Evolutionary conservation across 2,888 invertebrate species (phyloP), one percentile per base, ranked within the genome.

Genomic region (Arenicola marina): DNA sequence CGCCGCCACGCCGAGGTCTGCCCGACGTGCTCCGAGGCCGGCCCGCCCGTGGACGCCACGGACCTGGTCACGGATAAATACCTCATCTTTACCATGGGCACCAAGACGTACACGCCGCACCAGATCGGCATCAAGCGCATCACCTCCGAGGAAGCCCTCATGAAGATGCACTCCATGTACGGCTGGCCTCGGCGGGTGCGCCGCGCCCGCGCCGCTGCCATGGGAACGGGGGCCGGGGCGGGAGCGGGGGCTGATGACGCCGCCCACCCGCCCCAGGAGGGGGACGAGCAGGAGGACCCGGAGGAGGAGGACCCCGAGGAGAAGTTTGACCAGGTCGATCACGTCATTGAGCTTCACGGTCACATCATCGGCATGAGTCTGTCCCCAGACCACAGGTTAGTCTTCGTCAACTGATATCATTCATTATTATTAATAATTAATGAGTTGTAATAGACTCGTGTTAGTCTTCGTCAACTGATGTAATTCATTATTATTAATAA

Each of bases 291-390:
- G 32, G n/a, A 18, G 31, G 31, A 29, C 53, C 4, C 21, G 11
- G 53, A 53, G 24, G 48, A 11, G 7, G 48, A 48, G 26, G 54
- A 4, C n/a, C 54, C 28, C 15, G 59, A 43, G 4, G 66, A 61
- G 3, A 68, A 68, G n/a, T 79, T 77, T 60, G 91, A 92, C 79
- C 87, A 87, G 77, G 87, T 91, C 21, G 92, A 93, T 84, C 89
- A 91, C 81, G 82, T 91, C 4, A 91, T 93, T 66, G 92, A 93
- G 83, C 86, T 93, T 57, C 90, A 92, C 78, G 92, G 92, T 0
- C 92, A 92, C 78, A 92, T 93, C 62, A 91, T 92, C 73, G 93
- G 93, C 72, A 91, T 93, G 91, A 89, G 90, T 1, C 84, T 93
- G 18, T 92, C 92, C 66, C 92, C 92, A 0, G 92, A 92, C 84